These are phyloP conservation scores for Pterobdella sp. DNA, from an alignment of 2,888 invertebrate genomes.

Conservation along the genomic window DNA sequence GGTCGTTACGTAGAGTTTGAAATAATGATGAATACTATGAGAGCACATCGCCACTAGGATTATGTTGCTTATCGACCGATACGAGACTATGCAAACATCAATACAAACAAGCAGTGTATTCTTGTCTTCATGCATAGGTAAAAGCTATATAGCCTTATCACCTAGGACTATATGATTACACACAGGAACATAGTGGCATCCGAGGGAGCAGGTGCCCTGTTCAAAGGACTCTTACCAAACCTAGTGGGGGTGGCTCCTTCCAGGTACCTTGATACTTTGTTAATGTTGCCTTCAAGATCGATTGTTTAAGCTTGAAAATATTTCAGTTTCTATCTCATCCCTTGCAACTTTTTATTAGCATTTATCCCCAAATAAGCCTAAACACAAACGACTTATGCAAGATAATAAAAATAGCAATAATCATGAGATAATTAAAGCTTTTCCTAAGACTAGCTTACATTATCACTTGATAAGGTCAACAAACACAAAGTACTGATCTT, in stretches of 20 bases:
- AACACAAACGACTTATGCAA: no score
- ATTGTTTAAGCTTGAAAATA: no score
- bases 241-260: constrained; percentile 27
- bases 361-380: no score
- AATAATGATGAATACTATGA: neutral
- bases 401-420: no score
- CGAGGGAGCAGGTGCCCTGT: constrained; percentile 18
- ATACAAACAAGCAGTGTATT: neutral
- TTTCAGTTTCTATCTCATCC: no score
- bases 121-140: neutral
- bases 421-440: no score
- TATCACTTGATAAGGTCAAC: no score
- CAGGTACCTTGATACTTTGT: neutral
- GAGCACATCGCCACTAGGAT: neutral
- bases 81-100: neutral
- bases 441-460: no score
- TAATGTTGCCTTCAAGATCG: neutral
- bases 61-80: neutral
- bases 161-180: neutral
- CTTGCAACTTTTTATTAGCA: no score
- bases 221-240: constrained; percentile 23
- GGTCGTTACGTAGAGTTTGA: no score
- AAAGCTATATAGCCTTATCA: neutral
- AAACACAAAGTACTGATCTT: no score
- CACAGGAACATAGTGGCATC: constrained; percentile 20